Evolutionary conservation across 2,113 vertebrate genomes (phyloP), one percentile per base, ranked within the genome.

Genomic region (Arvicanthis niloticus): DNA sequence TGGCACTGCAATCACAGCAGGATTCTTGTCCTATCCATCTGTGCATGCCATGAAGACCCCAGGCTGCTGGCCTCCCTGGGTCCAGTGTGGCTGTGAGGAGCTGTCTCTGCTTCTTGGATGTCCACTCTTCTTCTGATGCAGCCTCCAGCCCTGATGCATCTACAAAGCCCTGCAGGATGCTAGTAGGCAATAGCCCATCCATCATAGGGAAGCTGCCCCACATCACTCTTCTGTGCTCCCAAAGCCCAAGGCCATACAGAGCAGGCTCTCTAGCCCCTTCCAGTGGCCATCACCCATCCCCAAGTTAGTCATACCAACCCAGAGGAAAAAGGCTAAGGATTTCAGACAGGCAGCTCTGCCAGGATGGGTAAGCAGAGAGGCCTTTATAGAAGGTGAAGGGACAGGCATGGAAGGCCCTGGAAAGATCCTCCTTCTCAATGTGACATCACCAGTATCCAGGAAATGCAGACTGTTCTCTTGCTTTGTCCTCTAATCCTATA

Each of bases 1-100:
- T 21, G 12, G 45, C 34, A 7, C 87, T 82, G 40, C 10, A 22
- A 4, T 31, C 68, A 3, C 37, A 48, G 40, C 73, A 17, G 16
- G 68, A 31, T 65, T 19, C 31, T 86, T 4, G 26, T 24, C 89
- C 53, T 10, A 68, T 51, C 5, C 2, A 2, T 17, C 12, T 21
- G 51, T 19, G 84, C 65, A 8, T 16, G 62, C 51, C 1, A 0
- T 1, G 17, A 42, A 84, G 56, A 15, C 19, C 0, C 22, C 1
- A 7, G 53, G 9, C 26, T 3, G 51, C 67, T 1, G 0, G 51
- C 40, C 31, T 2, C 24, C 4, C 4, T 0, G 5, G 26, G 51
- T 2, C 26, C 58, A 34, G 24, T 13, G 48, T 75, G 34, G 45
- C 34, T 31, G 0, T 0, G 4, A 29, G 24, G 29, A 72, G 19